A percentile compares a stretch with the other conserved stretches of the same genome.
Evolutionary conservation across 2,888 invertebrate genomes (phyloP).

Genomic region (Tachina fera): DNA sequence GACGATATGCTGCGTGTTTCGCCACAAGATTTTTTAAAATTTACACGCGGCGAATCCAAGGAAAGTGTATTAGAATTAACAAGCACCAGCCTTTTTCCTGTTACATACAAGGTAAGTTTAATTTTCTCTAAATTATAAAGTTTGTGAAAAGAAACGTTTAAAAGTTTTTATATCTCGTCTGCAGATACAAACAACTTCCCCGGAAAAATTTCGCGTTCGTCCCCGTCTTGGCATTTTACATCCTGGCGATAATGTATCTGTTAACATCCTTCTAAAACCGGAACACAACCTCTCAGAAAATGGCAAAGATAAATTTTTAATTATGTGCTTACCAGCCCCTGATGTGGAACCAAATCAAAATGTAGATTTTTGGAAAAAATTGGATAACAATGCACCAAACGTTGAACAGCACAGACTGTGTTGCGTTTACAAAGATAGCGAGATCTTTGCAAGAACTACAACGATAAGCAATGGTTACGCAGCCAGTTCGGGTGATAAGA

Average conservation of each 20-base stretch:
- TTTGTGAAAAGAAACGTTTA: not conserved
- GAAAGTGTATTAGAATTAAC: slow-evolving; percentile 88
- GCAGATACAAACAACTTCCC: slow-evolving; percentile 97
- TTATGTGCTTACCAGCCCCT: slow-evolving; percentile 90
- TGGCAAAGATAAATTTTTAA: slow-evolving; percentile 92
- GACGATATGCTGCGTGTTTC: slow-evolving; percentile 86
- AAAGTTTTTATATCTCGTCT: not conserved
- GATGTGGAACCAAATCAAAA: slow-evolving; percentile 85
- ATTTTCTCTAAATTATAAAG: not conserved
- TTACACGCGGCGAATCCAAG: slow-evolving; percentile 83
- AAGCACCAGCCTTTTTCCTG: slow-evolving; percentile 86
- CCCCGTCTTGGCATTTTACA: slow-evolving; percentile 92
- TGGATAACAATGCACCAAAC: slow-evolving; percentile 74
- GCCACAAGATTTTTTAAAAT: slow-evolving; percentile 89
- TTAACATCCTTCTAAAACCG: slow-evolving; percentile 90
- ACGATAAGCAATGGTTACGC: slow-evolving; percentile 75
- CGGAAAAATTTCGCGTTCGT: slow-evolving; percentile 96
- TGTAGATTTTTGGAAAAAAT: slow-evolving; percentile 88
- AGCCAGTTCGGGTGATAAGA: slow-evolving; percentile 73
- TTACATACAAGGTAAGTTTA: slow-evolving; percentile 87
- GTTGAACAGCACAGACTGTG: slow-evolving; percentile 89
- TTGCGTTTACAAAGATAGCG: slow-evolving; percentile 82
- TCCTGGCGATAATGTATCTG: slow-evolving; percentile 86
- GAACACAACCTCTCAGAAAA: slow-evolving; percentile 88
- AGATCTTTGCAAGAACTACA: slow-evolving; percentile 49